These are phyloP conservation scores for Denticeps clupeoides DNA, from an alignment of 2,797 vertebrate genomes.

Conservation along the genomic window DNA sequence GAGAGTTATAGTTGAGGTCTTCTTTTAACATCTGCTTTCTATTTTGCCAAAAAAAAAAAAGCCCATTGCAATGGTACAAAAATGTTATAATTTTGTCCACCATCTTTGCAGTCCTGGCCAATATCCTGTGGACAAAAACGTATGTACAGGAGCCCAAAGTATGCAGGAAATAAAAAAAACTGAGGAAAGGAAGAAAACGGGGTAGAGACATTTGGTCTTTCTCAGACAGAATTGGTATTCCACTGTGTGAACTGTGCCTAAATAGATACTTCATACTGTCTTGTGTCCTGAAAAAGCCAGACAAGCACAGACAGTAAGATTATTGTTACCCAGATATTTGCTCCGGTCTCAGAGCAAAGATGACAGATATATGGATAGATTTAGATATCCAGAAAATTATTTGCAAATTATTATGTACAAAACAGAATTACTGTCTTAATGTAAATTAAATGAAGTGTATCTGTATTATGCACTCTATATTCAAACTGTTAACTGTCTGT, in stretches of 20 bases:
- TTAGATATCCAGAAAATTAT: no score
- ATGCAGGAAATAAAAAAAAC: constrained; percentile 28
- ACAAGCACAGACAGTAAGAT: constrained; percentile 34
- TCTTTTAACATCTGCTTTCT: background rate
- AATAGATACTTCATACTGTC: constrained; percentile 78
- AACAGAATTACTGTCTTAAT: no score
- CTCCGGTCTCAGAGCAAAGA: no score
- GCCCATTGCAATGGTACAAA: constrained; percentile 54
- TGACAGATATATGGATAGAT: no score
- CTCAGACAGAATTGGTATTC: constrained; percentile 12
- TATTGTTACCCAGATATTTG: no score
- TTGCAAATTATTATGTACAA: no score
- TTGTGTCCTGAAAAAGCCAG: constrained; percentile 80
- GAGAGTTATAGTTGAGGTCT: constrained; percentile 9
- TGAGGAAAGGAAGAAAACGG: constrained; percentile 48
- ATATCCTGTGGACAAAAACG: constrained; percentile 34
- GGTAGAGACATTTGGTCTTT: constrained; percentile 5
- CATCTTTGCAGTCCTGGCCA: constrained; percentile 44
- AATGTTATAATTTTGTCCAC: constrained; percentile 58
- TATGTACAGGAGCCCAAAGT: constrained; percentile 60
- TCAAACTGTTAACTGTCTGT: no score
- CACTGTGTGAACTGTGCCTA: constrained; percentile 54
- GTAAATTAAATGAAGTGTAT: no score
- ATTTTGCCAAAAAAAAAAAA: constrained; percentile 34
- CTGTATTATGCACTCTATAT: no score